Conservation (phyloP, 2,797 vertebrate genomes). For the Tarsius wallacei region DNA sequence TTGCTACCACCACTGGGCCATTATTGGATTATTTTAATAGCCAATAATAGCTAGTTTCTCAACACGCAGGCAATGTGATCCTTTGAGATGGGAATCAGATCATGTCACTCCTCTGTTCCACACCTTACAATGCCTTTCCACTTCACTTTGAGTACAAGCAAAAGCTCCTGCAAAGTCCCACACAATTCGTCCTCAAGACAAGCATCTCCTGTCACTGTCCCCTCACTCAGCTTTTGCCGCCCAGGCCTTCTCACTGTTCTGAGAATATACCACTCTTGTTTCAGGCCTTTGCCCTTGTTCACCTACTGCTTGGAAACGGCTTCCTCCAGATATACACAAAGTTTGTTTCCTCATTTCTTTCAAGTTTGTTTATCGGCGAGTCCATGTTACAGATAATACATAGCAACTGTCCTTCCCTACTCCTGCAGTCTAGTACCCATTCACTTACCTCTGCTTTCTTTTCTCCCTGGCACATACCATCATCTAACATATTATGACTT, state of each 20-base stretch:
- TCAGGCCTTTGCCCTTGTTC: not conserved
- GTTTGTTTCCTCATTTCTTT: constrained; percentile 1
- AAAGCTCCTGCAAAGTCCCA: not conserved
- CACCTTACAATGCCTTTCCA: not conserved
- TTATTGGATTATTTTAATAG: not conserved
- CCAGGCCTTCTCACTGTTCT: not conserved
- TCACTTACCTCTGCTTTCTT: not conserved
- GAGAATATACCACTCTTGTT: not conserved
- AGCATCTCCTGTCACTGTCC: not conserved
- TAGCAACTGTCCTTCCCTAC: not conserved
- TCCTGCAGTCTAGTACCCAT: not conserved
- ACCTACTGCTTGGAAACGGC: not conserved
- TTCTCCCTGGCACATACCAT: not conserved
- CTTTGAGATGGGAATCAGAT: not conserved
- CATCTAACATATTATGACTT: not conserved
- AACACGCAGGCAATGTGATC: not conserved
- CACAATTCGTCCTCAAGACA: not conserved
- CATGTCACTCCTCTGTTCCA: not conserved
- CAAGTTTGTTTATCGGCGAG: not conserved
- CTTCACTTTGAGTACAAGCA: not conserved
- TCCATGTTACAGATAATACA: not conserved
- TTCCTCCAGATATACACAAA: not conserved
- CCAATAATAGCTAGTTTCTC: not conserved
- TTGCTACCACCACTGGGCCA: not conserved
- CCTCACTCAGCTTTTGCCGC: not conserved